phyloP scores from a whole-genome alignment of 2,113 vertebrate species.

The Ascaphus truei region DNA sequence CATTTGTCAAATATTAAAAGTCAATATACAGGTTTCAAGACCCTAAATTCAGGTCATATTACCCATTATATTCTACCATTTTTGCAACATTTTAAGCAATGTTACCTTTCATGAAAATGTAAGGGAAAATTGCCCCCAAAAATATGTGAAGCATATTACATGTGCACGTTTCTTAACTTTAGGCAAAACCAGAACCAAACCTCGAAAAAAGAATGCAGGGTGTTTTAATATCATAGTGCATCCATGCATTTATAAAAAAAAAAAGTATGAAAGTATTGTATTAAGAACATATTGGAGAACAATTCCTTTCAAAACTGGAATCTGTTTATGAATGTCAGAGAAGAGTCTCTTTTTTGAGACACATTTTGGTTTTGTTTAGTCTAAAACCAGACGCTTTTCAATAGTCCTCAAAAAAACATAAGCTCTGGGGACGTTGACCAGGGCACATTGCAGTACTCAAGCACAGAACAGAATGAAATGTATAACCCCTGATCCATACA shows the following conservation, averaged over 20 bases:
- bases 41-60: too few species aligned
- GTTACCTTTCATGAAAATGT: too few species aligned
- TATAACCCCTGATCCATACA: neutral
- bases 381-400: neutral
- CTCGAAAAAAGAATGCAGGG: too few species aligned
- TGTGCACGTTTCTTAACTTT: too few species aligned
- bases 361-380: conserved; percentile 6
- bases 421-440: neutral
- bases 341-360: neutral
- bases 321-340: neutral
- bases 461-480: neutral
- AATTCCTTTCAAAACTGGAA: neutral
- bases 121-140: too few species aligned
- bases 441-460: neutral
- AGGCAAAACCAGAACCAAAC: too few species aligned
- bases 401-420: neutral
- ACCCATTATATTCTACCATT: too few species aligned
- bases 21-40: too few species aligned
- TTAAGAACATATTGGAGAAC: neutral
- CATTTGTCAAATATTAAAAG: too few species aligned
- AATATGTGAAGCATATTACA: too few species aligned
- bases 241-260: too few species aligned
- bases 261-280: neutral
- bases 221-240: neutral
- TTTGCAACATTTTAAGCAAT: too few species aligned